phyloP scores from a whole-genome alignment of 2,888 invertebrate genomes.

The Colostygia pectinataria region DNA sequence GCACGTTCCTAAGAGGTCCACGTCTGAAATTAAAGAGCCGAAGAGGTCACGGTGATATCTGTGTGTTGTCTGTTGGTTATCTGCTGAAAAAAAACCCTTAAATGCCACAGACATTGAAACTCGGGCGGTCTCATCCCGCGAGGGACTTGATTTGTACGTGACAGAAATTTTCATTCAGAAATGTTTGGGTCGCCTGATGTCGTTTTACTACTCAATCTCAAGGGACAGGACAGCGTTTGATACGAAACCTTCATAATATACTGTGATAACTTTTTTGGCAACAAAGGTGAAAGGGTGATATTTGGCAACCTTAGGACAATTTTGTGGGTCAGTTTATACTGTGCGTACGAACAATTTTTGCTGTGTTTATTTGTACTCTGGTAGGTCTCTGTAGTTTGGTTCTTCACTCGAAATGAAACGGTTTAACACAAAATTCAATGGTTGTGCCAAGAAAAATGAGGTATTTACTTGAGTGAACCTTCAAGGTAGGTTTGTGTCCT shows the following conservation, averaged over 20 bases:
- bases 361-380: not conserved
- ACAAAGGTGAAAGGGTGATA: slow-evolving; percentile 37
- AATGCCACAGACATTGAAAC: slow-evolving; percentile 62
- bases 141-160: slow-evolving; percentile 66
- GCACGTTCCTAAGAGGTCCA: slow-evolving; percentile 55
- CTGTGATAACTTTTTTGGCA: slow-evolving; percentile 40
- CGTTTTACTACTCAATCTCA: slow-evolving; percentile 62
- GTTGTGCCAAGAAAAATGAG: too few species aligned
- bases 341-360: slow-evolving; percentile 15
- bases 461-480: too few species aligned
- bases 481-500: too few species aligned
- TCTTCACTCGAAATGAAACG: too few species aligned
- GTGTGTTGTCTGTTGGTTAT: slow-evolving; percentile 49
- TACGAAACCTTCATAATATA: slow-evolving; percentile 43
- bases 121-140: slow-evolving; percentile 62
- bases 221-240: slow-evolving; percentile 52
- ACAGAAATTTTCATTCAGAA: slow-evolving; percentile 55
- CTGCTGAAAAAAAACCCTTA: slow-evolving; percentile 51
- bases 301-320: slow-evolving; percentile 32
- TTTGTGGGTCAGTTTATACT: slow-evolving; percentile 17
- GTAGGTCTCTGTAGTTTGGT: not conserved
- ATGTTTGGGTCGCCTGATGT: slow-evolving; percentile 56
- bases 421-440: too few species aligned
- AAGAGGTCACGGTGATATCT: slow-evolving; percentile 52
- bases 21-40: slow-evolving; percentile 68